Evolutionary conservation across 2,888 invertebrate genomes (phyloP).

Genomic region (Agonopterix alstromeriana): DNA sequence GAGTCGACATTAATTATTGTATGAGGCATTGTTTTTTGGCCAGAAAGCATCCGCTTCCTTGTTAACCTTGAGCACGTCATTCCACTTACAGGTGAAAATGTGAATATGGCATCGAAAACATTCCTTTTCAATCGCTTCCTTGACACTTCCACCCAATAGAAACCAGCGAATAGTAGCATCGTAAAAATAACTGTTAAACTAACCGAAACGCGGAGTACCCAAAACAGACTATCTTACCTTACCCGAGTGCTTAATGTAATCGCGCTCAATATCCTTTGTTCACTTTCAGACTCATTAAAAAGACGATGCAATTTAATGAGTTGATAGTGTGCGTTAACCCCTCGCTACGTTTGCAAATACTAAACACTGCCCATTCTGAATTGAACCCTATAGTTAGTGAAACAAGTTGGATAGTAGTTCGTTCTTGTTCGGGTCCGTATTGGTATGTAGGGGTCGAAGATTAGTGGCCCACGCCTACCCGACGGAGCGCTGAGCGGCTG

Average conservation of each 20-base stretch:
- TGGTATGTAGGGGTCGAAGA: slow-evolving; percentile 75
- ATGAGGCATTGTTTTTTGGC: too few relatives aligned
- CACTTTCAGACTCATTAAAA: slow-evolving; percentile 78
- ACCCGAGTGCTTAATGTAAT: slow-evolving; percentile 73
- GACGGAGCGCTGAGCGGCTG: slow-evolving; percentile 72
- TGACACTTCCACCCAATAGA: too few relatives aligned
- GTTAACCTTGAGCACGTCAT: too few relatives aligned
- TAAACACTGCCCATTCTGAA: slow-evolving; percentile 17
- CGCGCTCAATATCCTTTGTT: slow-evolving; percentile 75
- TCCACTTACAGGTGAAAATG: too few relatives aligned
- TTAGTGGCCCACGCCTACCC: slow-evolving; percentile 75
- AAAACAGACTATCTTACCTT: slow-evolving; percentile 44
- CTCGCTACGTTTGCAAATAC: slow-evolving; percentile 73
- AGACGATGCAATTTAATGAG: slow-evolving; percentile 77
- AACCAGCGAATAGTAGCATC: too few relatives aligned
- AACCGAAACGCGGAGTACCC: too few relatives aligned
- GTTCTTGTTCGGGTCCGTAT: slow-evolving; percentile 30
- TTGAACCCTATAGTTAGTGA: slow-evolving; percentile 26
- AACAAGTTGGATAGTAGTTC: slow-evolving; percentile 22
- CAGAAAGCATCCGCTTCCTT: too few relatives aligned
- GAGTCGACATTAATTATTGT: too few relatives aligned
- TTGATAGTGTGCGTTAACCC: slow-evolving; percentile 77
- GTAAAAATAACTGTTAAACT: too few relatives aligned
- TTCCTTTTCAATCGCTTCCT: too few relatives aligned
- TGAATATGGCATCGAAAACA: too few relatives aligned